These are phyloP conservation scores for Notodonta dromedarius DNA, from an alignment of 2,888 invertebrate genomes.

Conservation along the genomic window DNA sequence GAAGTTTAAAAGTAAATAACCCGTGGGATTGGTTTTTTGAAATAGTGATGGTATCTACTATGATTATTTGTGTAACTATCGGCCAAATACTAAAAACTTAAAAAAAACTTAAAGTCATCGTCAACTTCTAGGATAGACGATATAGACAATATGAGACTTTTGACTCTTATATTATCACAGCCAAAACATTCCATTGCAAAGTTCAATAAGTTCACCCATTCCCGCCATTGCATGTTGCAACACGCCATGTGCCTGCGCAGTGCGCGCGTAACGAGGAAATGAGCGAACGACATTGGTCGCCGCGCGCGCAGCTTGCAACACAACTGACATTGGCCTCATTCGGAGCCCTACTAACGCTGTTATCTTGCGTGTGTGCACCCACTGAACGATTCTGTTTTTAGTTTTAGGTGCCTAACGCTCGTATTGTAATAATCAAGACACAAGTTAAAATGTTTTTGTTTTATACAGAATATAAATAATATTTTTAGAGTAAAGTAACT, in stretches of 20 bases:
- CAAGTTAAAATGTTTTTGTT: too few species aligned
- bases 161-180: not conserved
- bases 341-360: slow-evolving; percentile 72
- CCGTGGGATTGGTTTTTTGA: too few species aligned
- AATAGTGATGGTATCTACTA: too few species aligned
- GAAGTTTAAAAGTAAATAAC: too few species aligned
- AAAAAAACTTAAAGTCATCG: too few species aligned
- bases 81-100: too few species aligned
- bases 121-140: too few species aligned
- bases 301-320: slow-evolving; percentile 73
- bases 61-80: too few species aligned
- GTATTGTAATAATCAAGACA: too few species aligned
- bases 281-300: slow-evolving; percentile 64
- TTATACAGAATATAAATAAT: too few species aligned
- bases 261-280: slow-evolving; percentile 59
- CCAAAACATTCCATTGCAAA: not conserved
- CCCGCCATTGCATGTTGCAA: slow-evolving; percentile 9
- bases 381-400: slow-evolving; percentile 23
- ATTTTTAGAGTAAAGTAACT: too few species aligned
- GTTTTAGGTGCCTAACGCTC: not conserved
- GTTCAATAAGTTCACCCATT: slow-evolving; percentile 3
- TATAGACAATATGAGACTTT: too few species aligned
- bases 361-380: slow-evolving; percentile 63
- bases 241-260: slow-evolving; percentile 9
- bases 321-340: slow-evolving; percentile 77